Evolutionary conservation across 2,888 invertebrate genomes (phyloP), one percentile per base, ranked within the genome.

Genomic region (Cordilura impudica): DNA sequence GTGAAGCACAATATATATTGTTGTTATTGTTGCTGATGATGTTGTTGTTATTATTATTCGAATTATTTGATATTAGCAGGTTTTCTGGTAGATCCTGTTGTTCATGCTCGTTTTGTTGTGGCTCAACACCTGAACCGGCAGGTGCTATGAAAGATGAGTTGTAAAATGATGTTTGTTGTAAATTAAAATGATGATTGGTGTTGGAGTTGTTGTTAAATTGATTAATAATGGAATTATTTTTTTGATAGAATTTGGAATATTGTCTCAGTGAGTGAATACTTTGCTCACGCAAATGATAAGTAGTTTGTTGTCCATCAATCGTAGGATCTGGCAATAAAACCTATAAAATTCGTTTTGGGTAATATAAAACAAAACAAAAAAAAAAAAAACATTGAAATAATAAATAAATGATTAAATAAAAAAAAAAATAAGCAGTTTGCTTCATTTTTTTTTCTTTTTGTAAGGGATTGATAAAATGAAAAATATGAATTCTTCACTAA

Each of bases 231-330:
- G 72, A 60, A 51, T 70, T 73, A 35, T 65, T 60, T 31, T 61
- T 56, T 63, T 74, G 76, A 39, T 69, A 75, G 35, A 78, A 76
- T 71, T 78, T 81, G 49, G 81, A 72, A 78, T 80, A 79, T 79
- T 79, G 79, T 71, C 74, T 71, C 21, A 69, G 12, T 54, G 69
- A 31, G 31, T 82, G 84, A 75, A 84, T 71, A 67, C 82, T 85
- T 82, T 86, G 84, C 72, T 84, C 81, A 81, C 83, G 85, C 18
- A 86, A 83, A 76, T 84, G 85, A 81, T 86, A 85, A 72, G 83
- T 85, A 65, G 86, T 84, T 75, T 83, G 81, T 69, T 83, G 83
- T 82, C 85, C 86, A 58, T 83, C 82, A 70, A 82, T 79, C 73
- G 84, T 81, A 69, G 82, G 80, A 78, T 86, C 86, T 58, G 83